Evolutionary conservation across 1,140 invertebrate species (phyloP).

Genomic region (Stenopsyche tienmushanensis): DNA sequence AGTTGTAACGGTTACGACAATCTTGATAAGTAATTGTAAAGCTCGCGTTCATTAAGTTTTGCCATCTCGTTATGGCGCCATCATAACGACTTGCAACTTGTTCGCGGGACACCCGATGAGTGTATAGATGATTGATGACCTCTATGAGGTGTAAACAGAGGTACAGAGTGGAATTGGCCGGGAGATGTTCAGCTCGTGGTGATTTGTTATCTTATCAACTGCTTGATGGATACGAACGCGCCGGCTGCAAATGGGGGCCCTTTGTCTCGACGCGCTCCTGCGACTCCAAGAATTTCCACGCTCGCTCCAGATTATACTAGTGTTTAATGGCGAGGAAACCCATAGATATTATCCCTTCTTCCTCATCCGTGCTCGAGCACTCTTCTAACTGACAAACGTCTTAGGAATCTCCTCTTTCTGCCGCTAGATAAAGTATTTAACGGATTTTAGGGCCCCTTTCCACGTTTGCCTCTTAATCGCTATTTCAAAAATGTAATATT

Average conservation of each 20-base stretch:
- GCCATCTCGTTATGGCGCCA: too few species aligned
- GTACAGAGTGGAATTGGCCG: neutral
- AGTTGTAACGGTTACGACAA: too few species aligned
- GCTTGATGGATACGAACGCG: neutral
- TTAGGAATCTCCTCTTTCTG: constrained; percentile 25
- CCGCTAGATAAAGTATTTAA: constrained; percentile 18
- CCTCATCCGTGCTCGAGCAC: neutral
- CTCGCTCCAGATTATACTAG: constrained; percentile 30
- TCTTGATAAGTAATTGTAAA: too few species aligned
- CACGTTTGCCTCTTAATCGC: too few species aligned
- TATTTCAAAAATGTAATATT: too few species aligned
- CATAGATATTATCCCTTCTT: constrained; percentile 40
- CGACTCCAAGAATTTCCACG: constrained; percentile 19
- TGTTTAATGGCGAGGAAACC: constrained; percentile 40
- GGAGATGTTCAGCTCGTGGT: constrained; percentile 9
- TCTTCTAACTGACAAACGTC: constrained; percentile 29
- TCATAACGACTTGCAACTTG: too few species aligned
- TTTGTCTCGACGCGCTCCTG: constrained; percentile 16
- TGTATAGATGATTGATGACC: too few species aligned
- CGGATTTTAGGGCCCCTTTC: too few species aligned
- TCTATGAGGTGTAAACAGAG: neutral
- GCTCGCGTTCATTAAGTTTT: too few species aligned
- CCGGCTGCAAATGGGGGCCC: neutral
- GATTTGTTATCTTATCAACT: constrained; percentile 29
- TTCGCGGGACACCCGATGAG: too few species aligned